These are phyloP conservation scores for Nerophis ophidion DNA, from an alignment of 2,113 vertebrate genomes.

Conservation along the genomic window DNA sequence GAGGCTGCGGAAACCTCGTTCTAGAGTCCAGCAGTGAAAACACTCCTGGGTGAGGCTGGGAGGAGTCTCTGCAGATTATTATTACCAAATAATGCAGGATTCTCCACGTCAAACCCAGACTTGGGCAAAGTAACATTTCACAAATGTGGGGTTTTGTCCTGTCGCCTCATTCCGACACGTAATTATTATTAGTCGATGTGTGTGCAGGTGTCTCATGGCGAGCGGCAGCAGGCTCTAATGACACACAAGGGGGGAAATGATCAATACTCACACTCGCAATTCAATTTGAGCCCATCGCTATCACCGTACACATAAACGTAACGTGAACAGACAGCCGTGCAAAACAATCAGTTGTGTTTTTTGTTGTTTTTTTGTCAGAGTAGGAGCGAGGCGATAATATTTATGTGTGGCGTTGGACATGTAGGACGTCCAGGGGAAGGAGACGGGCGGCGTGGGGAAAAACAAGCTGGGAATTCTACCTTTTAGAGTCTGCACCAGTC, in stretches of 20 bases:
- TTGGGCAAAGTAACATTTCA: not conserved
- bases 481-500: conserved; percentile 66
- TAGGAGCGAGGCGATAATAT: conserved; percentile 52
- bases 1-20: no score
- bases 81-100: not conserved
- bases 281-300: conserved; percentile 67
- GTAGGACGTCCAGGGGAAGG: conserved; percentile 15
- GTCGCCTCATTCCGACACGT: no score
- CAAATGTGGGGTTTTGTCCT: no score
- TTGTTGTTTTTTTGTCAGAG: conserved; percentile 38
- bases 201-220: conserved; percentile 38
- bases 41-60: no score
- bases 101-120: not conserved
- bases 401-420: conserved; percentile 41
- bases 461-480: conserved; percentile 63
- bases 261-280: conserved; percentile 66
- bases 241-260: conserved; percentile 64
- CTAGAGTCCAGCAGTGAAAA: no score
- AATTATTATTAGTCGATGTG: not conserved
- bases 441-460: conserved; percentile 41
- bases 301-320: conserved; percentile 21
- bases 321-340: conserved; percentile 9
- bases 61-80: no score
- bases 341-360: conserved; percentile 37
- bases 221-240: conserved; percentile 61